Evolutionary conservation across 2,888 invertebrate species (phyloP).

Genomic region (Megalurothrips usitatus): DNA sequence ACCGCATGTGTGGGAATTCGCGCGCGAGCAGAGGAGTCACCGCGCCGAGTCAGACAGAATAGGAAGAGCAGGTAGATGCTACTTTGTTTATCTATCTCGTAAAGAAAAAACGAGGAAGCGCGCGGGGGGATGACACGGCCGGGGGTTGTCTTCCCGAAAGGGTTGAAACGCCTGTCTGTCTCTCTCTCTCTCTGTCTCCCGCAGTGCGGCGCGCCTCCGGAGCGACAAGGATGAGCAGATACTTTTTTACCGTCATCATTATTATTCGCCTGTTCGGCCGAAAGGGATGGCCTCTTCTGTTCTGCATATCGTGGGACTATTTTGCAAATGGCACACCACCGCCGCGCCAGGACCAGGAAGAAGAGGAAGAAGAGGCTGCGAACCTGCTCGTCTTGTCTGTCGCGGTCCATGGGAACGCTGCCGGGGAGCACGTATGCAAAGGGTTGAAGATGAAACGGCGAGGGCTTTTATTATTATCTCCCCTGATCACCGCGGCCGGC

Average conservation of each 20-base stretch:
- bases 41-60: neutral
- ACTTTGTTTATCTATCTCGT: slow-evolving; percentile 26
- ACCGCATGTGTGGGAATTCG: slow-evolving; percentile 15
- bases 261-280: neutral
- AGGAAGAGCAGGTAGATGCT: slow-evolving; percentile 26
- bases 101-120: slow-evolving; percentile 17
- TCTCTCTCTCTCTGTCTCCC: neutral
- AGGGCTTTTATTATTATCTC: neutral
- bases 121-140: slow-evolving; percentile 5
- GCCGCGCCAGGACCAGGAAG: neutral
- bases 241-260: neutral
- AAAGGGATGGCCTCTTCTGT: slow-evolving; percentile 4
- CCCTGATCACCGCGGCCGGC: neutral
- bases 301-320: slow-evolving; percentile 26
- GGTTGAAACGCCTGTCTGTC: neutral
- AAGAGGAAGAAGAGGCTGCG: neutral
- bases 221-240: neutral
- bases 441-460: slow-evolving; percentile 15
- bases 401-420: slow-evolving; percentile 10
- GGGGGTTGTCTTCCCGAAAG: neutral
- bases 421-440: neutral
- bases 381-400: slow-evolving; percentile 6
- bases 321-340: neutral
- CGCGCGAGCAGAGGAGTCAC: neutral
- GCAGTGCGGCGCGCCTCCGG: neutral